phyloP scores from a whole-genome alignment of 1,140 invertebrate species.

The Drosophila sturtevanti region DNA sequence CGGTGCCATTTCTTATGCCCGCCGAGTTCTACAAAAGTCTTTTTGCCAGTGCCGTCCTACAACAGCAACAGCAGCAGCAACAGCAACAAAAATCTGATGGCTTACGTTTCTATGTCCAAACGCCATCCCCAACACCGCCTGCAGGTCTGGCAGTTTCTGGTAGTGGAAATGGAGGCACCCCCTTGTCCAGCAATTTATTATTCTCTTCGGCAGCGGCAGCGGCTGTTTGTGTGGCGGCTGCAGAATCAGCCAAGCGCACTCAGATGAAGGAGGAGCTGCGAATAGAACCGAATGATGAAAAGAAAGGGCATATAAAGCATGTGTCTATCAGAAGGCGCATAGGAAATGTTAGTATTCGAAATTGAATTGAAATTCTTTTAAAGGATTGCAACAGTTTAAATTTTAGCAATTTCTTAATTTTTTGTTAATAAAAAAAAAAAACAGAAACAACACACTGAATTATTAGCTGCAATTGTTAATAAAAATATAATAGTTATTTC shows the following conservation, averaged over 20 bases:
- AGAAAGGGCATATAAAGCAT: constrained; percentile 15
- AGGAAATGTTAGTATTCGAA: constrained; percentile 1
- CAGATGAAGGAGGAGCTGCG: constrained; percentile 41
- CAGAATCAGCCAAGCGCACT: constrained; percentile 47
- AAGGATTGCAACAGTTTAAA: too few species aligned
- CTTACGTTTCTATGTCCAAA: constrained; percentile 41
- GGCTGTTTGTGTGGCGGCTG: constrained; percentile 58
- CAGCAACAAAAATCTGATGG: constrained; percentile 38
- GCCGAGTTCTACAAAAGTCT: constrained; percentile 91
- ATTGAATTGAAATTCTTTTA: background rate
- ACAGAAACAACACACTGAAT: too few species aligned
- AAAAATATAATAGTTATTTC: too few species aligned
- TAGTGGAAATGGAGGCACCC: background rate
- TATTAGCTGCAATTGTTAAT: too few species aligned
- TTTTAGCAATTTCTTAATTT: too few species aligned
- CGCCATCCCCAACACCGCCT: constrained; percentile 40
- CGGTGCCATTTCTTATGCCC: constrained; percentile 86
- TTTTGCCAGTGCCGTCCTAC: constrained; percentile 87
- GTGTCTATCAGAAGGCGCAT: constrained; percentile 28
- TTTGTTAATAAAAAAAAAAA: too few species aligned
- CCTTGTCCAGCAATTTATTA: constrained; percentile 71
- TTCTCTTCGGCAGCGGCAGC: constrained; percentile 59
- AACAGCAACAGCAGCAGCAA: constrained; percentile 67
- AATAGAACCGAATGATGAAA: background rate
- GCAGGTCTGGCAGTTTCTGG: background rate